Evolutionary conservation across 2,888 invertebrate species (phyloP).

Genomic region (Stenodema calcarata): DNA sequence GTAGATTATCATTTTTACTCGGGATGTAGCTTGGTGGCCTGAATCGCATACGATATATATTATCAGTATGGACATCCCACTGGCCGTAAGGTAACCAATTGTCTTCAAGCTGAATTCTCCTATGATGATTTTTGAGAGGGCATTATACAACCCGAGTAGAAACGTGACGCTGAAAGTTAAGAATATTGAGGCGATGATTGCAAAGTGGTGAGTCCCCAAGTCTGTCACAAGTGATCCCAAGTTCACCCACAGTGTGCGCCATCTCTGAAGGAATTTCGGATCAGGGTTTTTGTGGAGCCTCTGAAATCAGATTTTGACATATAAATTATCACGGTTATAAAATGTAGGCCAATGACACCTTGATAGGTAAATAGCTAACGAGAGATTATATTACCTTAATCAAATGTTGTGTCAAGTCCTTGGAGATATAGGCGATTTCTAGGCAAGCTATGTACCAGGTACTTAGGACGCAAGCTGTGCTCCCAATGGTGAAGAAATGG

Average conservation of each 20-base stretch:
- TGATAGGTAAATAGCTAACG: too few relatives aligned
- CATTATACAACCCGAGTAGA: conserved; percentile 50
- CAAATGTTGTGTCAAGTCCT: background rate
- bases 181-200: conserved; percentile 44
- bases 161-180: conserved; percentile 51
- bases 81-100: conserved; percentile 46
- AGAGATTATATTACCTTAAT: conserved; percentile 36
- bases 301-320: background rate
- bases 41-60: conserved; percentile 49
- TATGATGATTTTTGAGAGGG: conserved; percentile 9
- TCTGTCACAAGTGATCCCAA: conserved; percentile 23
- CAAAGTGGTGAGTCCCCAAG: conserved; percentile 40
- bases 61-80: conserved; percentile 25
- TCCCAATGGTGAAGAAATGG: conserved; percentile 46
- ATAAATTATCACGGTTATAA: background rate
- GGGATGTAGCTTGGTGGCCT: conserved; percentile 36
- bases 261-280: conserved; percentile 15
- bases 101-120: conserved; percentile 29
- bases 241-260: conserved; percentile 49
- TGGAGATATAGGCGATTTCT: conserved; percentile 33
- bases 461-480: conserved; percentile 20
- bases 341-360: too few relatives aligned
- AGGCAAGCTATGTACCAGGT: conserved; percentile 47
- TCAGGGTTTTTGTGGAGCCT: background rate
- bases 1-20: background rate